phyloP scores from a whole-genome alignment of 2,113 vertebrate genomes.

The Sminthopsis crassicaudata region DNA sequence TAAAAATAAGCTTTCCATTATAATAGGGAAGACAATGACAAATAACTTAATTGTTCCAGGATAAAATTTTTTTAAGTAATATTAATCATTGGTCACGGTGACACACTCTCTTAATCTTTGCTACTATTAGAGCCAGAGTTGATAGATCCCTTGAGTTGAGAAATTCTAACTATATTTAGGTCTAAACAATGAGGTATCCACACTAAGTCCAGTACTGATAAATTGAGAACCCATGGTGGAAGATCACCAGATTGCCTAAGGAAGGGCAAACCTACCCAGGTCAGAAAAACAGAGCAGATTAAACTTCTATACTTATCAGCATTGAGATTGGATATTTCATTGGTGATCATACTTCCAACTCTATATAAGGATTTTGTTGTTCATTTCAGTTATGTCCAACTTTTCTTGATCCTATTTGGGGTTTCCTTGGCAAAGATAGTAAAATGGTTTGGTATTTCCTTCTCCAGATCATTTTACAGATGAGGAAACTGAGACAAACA shows the following conservation, averaged over 20 bases:
- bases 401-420: background rate
- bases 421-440: background rate
- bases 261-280: background rate
- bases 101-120: background rate
- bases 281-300: background rate
- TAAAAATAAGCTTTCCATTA: slow-evolving; percentile 71
- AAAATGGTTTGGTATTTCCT: background rate
- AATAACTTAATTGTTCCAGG: background rate
- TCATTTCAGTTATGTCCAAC: background rate
- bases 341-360: background rate
- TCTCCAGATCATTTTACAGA: background rate
- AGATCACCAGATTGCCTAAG: background rate
- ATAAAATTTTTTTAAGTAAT: slow-evolving; percentile 3
- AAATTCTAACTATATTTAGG: background rate
- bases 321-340: background rate
- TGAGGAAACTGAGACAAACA: background rate
- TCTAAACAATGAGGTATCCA: background rate
- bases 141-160: background rate
- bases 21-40: slow-evolving; percentile 48
- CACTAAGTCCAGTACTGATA: background rate
- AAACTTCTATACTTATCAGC: background rate
- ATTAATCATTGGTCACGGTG: background rate
- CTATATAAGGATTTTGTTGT: background rate
- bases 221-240: background rate
- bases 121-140: background rate